Base-by-base conservation (phyloP, 1,140 invertebrate species). In the Macrocentrus cingulum region DNA sequence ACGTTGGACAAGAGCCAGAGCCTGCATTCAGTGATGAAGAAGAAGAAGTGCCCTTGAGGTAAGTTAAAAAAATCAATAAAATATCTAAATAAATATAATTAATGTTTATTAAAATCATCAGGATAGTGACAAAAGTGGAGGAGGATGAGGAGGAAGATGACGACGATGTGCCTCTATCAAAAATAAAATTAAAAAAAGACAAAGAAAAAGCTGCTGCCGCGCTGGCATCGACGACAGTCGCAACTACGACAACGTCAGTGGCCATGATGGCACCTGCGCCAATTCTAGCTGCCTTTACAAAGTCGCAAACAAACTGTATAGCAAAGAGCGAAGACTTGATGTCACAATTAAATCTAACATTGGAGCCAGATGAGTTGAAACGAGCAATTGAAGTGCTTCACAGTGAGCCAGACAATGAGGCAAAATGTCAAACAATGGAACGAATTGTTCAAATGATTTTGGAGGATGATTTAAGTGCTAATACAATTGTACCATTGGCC, bases 111-210 rank as follows among this genome's bases (percentile, higher is more conserved):
- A 23, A 22, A 1, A 25, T 16, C 45, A 66, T 29, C 58, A 78
- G 76, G 62, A 72, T 76, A 71, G 68, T 71, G 16, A 70, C 67
- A 22, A 75, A 73, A 55, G 61, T 62, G 41, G 87, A 88, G 59
- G 87, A 90, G 63, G 88, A 90, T 59, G 92, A 90, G 63, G 88
- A 90, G 60, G 92, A 93, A 20, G 92, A 95, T 69, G 91, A 94
- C 71, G 92, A 95, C 66, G 91, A 94, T 70, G 83, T 92, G 56
- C 90, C 90, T 29, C 72, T 91, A 25, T 87, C 88, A 51, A 87
- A 87, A 72, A 84, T 89, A 16, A 80, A 76, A 72, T 72, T 78
- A 66, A 83, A 74, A 76, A 83, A 72, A 59, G 80, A 67, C 41
- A 72, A 69, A 13, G 45, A 48, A 23, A 32, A 16, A 15, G 13